Conservation (phyloP, 1,140 invertebrate species). For the Drosophila lini region DNA sequence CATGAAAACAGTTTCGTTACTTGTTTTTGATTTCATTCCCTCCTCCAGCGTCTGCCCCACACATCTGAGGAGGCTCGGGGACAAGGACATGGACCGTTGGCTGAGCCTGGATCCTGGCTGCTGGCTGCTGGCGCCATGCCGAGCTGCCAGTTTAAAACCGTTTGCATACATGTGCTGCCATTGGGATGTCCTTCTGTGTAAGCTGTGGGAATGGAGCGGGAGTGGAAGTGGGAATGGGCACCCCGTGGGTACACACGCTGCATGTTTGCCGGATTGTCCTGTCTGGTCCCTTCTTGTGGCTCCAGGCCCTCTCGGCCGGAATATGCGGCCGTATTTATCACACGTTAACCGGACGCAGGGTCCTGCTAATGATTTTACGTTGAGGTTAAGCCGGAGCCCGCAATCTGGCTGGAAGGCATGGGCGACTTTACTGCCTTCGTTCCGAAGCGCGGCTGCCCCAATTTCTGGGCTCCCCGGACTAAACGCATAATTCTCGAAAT, state of each 20-base stretch:
- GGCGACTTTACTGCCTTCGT: constrained; percentile 7
- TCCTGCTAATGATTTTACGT: constrained; percentile 61
- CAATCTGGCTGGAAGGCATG: constrained; percentile 36
- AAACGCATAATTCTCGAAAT: constrained; percentile 67
- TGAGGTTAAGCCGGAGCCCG: constrained; percentile 29
- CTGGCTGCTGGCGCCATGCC: constrained; percentile 57
- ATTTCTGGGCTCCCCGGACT: constrained; percentile 49
- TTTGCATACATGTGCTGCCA: constrained; percentile 44
- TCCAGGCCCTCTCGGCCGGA: constrained; percentile 43
- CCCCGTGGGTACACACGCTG: constrained; percentile 47
- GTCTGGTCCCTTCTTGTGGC: constrained; percentile 50
- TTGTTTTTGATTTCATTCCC: constrained; percentile 7
- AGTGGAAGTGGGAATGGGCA: constrained; percentile 12
- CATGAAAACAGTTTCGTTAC: background rate
- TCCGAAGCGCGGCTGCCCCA: constrained; percentile 31
- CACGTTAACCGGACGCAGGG: constrained; percentile 50
- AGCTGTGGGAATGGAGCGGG: constrained; percentile 7
- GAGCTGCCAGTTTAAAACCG: constrained; percentile 49
- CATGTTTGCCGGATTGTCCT: constrained; percentile 53
- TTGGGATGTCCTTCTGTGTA: constrained; percentile 8
- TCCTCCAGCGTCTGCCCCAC: constrained; percentile 12
- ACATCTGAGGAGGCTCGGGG: constrained; percentile 26
- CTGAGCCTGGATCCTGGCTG: constrained; percentile 13
- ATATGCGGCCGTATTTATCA: constrained; percentile 67
- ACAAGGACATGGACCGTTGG: constrained; percentile 35